Percentiles rank a stretch among this genome's conserved stretches.
Evolutionary conservation across 2,888 invertebrate genomes (phyloP).

Genomic region (Monopis laevigella): DNA sequence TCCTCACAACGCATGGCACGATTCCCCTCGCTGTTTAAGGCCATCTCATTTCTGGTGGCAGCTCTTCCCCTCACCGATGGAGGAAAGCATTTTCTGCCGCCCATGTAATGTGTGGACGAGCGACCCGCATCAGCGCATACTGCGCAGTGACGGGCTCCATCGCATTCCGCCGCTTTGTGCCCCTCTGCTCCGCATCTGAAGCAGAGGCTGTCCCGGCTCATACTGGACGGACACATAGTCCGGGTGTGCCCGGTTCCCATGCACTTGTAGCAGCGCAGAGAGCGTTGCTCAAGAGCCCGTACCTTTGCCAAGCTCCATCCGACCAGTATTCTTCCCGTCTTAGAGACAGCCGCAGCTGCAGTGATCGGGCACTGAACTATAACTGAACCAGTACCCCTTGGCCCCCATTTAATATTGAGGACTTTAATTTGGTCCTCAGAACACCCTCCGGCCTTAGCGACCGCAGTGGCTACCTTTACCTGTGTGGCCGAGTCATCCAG

Average conservation of each 20-base stretch:
- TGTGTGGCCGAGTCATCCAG: too few species aligned
- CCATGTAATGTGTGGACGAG: neutral
- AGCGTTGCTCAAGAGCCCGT: neutral
- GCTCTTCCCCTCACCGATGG: too few species aligned
- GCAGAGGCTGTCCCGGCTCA: neutral
- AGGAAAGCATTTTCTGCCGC: neutral
- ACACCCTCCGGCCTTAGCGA: neutral
- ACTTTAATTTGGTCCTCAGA: neutral
- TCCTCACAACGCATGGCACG: too few species aligned
- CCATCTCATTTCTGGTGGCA: too few species aligned
- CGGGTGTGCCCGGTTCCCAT: neutral
- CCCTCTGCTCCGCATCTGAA: constrained; percentile 7
- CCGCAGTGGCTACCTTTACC: neutral
- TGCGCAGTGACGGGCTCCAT: neutral
- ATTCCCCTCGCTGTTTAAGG: too few species aligned
- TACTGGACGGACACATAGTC: neutral
- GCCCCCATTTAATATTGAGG: neutral
- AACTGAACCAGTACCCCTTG: neutral
- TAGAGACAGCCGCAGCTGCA: too few species aligned
- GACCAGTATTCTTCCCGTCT: neutral
- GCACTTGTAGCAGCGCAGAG: constrained; percentile 8
- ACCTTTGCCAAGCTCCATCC: constrained; percentile 9
- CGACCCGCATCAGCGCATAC: too few species aligned
- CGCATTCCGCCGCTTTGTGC: neutral
- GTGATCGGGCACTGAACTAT: neutral